These are phyloP conservation scores for Galeopterus variegatus DNA, from an alignment of 2,113 vertebrate genomes.

Conservation along the genomic window DNA sequence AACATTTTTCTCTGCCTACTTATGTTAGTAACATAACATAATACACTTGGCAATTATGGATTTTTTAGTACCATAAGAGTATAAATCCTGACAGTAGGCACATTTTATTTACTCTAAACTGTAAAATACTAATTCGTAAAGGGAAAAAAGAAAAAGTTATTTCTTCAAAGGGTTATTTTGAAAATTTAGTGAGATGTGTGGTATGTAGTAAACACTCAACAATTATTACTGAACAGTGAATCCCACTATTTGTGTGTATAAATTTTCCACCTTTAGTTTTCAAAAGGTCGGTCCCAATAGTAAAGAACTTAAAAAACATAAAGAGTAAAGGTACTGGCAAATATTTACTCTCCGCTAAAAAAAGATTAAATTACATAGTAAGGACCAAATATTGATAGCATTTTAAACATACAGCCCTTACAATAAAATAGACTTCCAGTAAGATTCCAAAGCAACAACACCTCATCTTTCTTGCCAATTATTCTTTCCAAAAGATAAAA, in stretches of 20 bases:
- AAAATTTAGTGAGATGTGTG: slow-evolving; percentile 4
- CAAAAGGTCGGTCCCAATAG: neutral
- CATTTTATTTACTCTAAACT: slow-evolving; percentile 3
- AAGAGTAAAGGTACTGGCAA: neutral
- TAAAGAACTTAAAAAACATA: neutral
- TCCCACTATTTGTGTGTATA: neutral
- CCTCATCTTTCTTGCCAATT: neutral
- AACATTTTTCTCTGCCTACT: slow-evolving; percentile 20
- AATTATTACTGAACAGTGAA: neutral
- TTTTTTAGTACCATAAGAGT: neutral
- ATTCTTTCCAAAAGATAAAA: slow-evolving; percentile 58
- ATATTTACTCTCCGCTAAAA: neutral
- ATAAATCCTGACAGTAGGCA: neutral
- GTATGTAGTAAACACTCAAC: neutral
- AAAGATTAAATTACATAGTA: neutral
- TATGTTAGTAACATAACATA: neutral
- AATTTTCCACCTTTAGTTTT: slow-evolving; percentile 38
- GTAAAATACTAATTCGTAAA: slow-evolving; percentile 16
- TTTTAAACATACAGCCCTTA: neutral
- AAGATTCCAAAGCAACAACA: neutral
- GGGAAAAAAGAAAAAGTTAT: neutral
- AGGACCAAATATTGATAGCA: neutral
- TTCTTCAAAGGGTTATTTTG: neutral
- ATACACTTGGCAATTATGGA: neutral
- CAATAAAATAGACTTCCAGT: neutral